phyloP scores from a whole-genome alignment of 2,888 invertebrate species.

The Oligia fasciuncula region DNA sequence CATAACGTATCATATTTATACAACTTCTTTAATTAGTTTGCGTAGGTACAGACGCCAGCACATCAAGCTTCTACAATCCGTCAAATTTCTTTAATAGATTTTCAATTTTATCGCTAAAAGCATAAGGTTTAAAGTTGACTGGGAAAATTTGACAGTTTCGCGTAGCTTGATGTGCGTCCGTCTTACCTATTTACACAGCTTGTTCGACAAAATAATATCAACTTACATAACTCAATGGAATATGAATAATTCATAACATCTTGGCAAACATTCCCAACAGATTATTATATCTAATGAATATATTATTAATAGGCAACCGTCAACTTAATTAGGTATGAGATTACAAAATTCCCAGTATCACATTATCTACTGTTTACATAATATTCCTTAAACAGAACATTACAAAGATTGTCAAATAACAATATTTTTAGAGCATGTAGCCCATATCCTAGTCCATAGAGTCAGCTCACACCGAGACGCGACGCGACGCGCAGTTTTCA shows the following conservation, averaged over 20 bases:
- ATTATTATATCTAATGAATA: conserved; percentile 35
- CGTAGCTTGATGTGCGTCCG: no score
- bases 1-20: conserved; percentile 25
- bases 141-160: no score
- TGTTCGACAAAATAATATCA: no score
- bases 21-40: conserved; percentile 28
- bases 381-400: conserved; percentile 52
- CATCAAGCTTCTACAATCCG: no score
- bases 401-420: neutral
- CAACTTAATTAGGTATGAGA: conserved; percentile 25
- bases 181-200: no score
- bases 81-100: no score
- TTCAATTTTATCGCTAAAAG: no score
- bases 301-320: conserved; percentile 36
- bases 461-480: conserved; percentile 36
- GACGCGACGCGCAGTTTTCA: conserved; percentile 13
- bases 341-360: conserved; percentile 32
- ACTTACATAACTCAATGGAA: conserved; percentile 28
- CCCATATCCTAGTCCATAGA: no score
- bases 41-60: neutral
- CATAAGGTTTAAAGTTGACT: no score
- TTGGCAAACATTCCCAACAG: conserved; percentile 29
- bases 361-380: conserved; percentile 26
- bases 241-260: conserved; percentile 48
- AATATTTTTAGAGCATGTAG: no score